These are phyloP conservation scores for Gymnorhina tibicen DNA, from an alignment of 2,113 vertebrate genomes.

Conservation along the genomic window DNA sequence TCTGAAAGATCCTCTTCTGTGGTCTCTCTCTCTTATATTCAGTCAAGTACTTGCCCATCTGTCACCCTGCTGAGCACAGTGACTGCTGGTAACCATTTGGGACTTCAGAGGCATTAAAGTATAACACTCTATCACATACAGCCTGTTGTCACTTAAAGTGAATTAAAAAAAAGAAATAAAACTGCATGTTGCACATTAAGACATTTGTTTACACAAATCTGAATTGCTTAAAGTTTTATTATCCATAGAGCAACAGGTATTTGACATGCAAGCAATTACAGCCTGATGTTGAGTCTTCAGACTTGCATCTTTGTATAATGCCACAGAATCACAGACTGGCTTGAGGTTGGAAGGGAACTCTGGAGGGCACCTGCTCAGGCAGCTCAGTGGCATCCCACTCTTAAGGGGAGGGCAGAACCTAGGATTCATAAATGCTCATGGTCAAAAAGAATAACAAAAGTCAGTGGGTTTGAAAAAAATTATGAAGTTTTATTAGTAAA, in stretches of 20 bases:
- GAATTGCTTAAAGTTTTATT: neutral
- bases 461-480: neutral
- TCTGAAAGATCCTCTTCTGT: neutral
- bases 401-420: neutral
- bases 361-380: neutral
- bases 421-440: neutral
- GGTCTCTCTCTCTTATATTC: neutral
- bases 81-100: neutral
- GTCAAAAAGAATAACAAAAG: neutral
- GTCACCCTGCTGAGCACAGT: neutral
- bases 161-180: neutral
- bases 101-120: neutral
- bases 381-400: neutral
- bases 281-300: neutral
- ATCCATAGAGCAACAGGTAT: neutral
- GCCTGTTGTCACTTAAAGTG: neutral
- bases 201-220: neutral
- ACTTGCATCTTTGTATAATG: neutral
- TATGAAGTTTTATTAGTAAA: rapidly evolving
- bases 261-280: neutral
- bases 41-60: neutral
- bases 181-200: neutral
- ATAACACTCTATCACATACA: neutral
- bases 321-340: neutral
- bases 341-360: neutral